Conservation (phyloP, 2,888 invertebrate genomes). For the Zygogramma bicolorata region DNA sequence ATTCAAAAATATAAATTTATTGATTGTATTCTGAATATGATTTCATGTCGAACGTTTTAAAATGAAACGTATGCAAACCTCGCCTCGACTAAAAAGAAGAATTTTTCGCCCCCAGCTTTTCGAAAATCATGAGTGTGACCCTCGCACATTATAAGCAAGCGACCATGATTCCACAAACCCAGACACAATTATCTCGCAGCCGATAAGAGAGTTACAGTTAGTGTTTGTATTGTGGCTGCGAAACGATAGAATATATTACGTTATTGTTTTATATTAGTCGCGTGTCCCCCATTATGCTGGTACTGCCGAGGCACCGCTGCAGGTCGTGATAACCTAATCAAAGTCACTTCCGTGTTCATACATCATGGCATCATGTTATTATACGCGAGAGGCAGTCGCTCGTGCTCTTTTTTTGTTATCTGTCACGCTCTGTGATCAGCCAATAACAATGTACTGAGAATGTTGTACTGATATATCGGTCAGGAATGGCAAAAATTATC, state of each 20-base stretch:
- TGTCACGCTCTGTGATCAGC: constrained; percentile 34
- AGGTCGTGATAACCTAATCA: constrained; percentile 45
- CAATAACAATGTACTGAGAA: constrained; percentile 30
- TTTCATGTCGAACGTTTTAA: no score
- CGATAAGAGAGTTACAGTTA: constrained; percentile 6
- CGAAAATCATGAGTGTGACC: no score
- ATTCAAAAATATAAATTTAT: no score
- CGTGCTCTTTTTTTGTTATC: constrained; percentile 34
- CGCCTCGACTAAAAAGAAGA: no score
- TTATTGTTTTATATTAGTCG: constrained; percentile 43
- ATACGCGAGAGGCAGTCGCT: constrained; percentile 33
- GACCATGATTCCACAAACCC: constrained; percentile 9
- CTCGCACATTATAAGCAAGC: no score
- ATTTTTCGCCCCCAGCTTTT: no score
- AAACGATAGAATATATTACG: constrained; percentile 11
- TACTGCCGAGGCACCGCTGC: constrained; percentile 36
- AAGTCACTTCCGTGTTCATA: constrained; percentile 40
- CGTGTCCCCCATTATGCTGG: constrained; percentile 45
- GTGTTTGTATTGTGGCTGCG: constrained; percentile 9
- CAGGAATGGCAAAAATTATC: background rate
- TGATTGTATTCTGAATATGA: no score
- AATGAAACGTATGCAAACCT: no score
- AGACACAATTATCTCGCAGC: background rate
- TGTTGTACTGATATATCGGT: constrained; percentile 16
- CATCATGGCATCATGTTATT: constrained; percentile 36